These are phyloP conservation scores for Antidorcas marsupialis DNA, from an alignment of 2,113 vertebrate species.

Conservation along the genomic window DNA sequence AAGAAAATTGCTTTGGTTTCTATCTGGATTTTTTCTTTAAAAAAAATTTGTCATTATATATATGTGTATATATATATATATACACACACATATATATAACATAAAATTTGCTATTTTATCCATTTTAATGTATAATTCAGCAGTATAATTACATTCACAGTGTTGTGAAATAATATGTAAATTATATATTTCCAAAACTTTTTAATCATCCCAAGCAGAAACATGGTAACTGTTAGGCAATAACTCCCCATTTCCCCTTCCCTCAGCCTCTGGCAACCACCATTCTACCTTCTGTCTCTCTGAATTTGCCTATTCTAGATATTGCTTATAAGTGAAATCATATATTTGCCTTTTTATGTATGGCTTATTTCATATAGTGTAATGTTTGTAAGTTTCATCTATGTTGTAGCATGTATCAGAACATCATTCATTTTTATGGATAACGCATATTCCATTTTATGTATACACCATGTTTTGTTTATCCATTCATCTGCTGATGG, in stretches of 20 bases:
- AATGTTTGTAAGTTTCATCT: background rate
- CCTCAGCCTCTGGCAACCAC: background rate
- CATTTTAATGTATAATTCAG: background rate
- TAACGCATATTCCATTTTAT: background rate
- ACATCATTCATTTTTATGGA: background rate
- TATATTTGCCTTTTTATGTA: background rate
- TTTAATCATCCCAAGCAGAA: background rate
- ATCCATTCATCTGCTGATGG: background rate
- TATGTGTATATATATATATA: rapidly evolving
- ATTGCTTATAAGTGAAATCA: background rate
- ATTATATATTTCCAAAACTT: background rate
- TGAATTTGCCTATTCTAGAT: background rate
- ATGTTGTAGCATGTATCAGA: background rate
- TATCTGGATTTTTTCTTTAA: background rate
- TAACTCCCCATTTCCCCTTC: background rate
- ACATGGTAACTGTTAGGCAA: background rate
- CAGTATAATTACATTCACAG: background rate
- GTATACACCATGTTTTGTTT: background rate
- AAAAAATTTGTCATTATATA: background rate
- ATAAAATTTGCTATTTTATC: background rate
- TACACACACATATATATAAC: background rate
- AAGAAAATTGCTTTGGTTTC: background rate
- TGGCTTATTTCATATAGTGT: background rate
- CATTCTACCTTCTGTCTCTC: background rate
- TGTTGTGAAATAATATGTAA: background rate